Base-by-base conservation (phyloP, 2,113 vertebrate species). In the Promerops cafer region DNA sequence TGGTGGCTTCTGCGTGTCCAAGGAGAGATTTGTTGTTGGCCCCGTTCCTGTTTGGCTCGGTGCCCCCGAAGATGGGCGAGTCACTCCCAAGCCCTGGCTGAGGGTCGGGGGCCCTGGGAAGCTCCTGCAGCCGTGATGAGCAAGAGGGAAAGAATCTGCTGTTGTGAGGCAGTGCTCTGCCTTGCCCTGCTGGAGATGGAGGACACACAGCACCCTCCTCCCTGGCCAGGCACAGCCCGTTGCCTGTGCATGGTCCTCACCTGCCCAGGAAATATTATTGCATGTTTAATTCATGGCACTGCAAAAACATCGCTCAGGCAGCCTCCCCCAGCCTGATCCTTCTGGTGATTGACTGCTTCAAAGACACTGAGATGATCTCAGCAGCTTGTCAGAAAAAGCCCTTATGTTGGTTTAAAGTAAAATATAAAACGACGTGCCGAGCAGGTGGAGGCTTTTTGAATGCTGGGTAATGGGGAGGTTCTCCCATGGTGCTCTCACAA, bases 21-120 rank as follows among this genome's bases (percentile, higher is more conserved):
- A 59, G 78, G 66, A 76, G 89, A 66, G 89, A 37, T 89, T 82
- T 90, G 79, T 4, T 23, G 64, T 39, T 91, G 96, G 95, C 33
- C 8, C 39, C 0, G 6, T 64, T 89, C 92, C 94, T 57, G 42
- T 10, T 75, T 85, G 94, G 87, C 94, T 70, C 7, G 0, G 21
- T 28, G 90, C 95, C 83, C 47, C 82, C 0, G 0, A 22, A 10
- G 60, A 54, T 27, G 92, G 69, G 50, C 27, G 13, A 57, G 92
- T n/a, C 82, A 14, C 45, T 56, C 18, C 39, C 0, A 3, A 60
- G 63, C 7, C 37, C 37, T 19, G 82, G 61, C 79, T 8, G 42
- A 33, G 68, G 89, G 22, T 35, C 8, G 0, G 10, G 50, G 69
- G 44, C 31, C 61, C 21, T 10, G 74, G 40, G 80, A 16, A 69